Evolutionary conservation across 2,888 invertebrate species (phyloP).

Genomic region (Ecliptopera silaceata): DNA sequence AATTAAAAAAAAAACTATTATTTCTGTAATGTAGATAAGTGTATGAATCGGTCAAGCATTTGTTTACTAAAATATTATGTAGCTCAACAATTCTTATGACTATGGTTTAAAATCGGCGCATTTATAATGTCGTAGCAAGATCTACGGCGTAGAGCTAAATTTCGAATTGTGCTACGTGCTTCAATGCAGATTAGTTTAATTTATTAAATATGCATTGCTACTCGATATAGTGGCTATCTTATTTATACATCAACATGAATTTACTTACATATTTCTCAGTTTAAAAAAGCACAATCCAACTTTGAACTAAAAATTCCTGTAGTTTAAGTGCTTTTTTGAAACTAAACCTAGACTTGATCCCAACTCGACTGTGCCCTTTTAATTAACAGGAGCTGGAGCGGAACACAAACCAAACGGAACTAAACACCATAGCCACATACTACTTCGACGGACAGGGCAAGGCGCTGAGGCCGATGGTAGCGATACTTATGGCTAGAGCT

Average conservation of each 20-base stretch:
- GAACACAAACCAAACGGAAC: slow-evolving; percentile 91
- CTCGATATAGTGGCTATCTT: background rate
- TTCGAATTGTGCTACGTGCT: slow-evolving; percentile 27
- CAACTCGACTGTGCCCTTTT: slow-evolving; percentile 63
- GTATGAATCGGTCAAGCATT: background rate
- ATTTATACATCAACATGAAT: background rate
- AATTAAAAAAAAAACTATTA: no score
- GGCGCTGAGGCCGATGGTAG: slow-evolving; percentile 97
- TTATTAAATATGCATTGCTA: background rate
- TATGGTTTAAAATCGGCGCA: background rate
- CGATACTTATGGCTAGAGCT: slow-evolving; percentile 96
- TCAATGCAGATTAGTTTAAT: background rate
- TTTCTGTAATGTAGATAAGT: background rate
- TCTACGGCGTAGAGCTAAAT: slow-evolving; percentile 44
- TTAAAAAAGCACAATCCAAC: background rate
- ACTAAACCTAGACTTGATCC: slow-evolving; percentile 46
- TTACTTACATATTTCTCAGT: background rate
- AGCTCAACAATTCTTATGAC: background rate
- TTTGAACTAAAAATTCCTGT: slow-evolving; percentile 11
- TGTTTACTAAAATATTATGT: background rate
- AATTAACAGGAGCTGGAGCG: slow-evolving; percentile 86
- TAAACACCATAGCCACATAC: slow-evolving; percentile 96
- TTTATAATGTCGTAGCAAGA: slow-evolving; percentile 43
- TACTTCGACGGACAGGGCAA: slow-evolving; percentile 99
- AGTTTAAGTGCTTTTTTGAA: slow-evolving; percentile 33